phyloP scores from a whole-genome alignment of 1,140 invertebrate species.

The Sitophilus oryzae region DNA sequence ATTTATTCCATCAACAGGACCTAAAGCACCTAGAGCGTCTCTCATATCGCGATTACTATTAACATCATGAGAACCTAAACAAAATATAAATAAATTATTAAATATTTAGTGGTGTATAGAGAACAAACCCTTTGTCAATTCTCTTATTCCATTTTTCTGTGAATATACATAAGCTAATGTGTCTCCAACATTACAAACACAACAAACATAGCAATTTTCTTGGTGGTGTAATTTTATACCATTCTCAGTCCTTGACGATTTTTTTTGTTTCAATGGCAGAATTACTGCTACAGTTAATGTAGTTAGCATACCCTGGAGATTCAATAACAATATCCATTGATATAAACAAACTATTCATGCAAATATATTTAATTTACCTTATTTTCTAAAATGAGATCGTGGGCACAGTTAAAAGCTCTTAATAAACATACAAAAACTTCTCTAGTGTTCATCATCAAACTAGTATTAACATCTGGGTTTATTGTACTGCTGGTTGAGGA shows the following conservation, averaged over 20 bases:
- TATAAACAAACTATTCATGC: not conserved
- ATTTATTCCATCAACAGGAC: slow-evolving; percentile 74
- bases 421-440: slow-evolving; percentile 71
- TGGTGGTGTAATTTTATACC: slow-evolving; percentile 13
- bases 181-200: slow-evolving; percentile 88
- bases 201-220: slow-evolving; percentile 65
- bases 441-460: slow-evolving; percentile 35
- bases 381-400: slow-evolving; percentile 80
- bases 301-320: slow-evolving; percentile 64
- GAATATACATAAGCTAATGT: slow-evolving; percentile 85
- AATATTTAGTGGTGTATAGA: too few species aligned
- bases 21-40: slow-evolving; percentile 83
- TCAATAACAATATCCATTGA: not conserved
- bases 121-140: slow-evolving; percentile 66
- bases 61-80: slow-evolving; percentile 82
- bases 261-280: slow-evolving; percentile 51
- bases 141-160: slow-evolving; percentile 64
- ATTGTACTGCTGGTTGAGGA: slow-evolving; percentile 7
- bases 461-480: slow-evolving; percentile 20
- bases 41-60: slow-evolving; percentile 84
- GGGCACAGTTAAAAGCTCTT: slow-evolving; percentile 80
- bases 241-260: slow-evolving; percentile 8
- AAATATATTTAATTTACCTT: slow-evolving; percentile 41
- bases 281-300: slow-evolving; percentile 78
- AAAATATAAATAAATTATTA: too few species aligned